Evolutionary conservation across 2,888 invertebrate species (phyloP).

Genomic region (Drosophila mulleri): DNA sequence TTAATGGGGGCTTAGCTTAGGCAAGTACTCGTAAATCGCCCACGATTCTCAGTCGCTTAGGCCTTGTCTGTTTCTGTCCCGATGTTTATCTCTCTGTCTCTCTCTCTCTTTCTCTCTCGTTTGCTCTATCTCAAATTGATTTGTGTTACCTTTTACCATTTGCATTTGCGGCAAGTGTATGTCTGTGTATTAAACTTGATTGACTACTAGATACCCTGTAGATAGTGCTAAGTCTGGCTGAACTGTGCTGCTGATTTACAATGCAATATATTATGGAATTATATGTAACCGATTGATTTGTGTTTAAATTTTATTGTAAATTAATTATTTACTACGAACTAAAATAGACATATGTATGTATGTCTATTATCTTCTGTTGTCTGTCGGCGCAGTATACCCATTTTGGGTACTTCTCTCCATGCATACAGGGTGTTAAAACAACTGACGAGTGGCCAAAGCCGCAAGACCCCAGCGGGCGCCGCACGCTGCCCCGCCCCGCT

Average conservation of each 20-base stretch:
- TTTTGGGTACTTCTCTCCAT: background rate
- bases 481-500: background rate
- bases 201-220: background rate
- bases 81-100: background rate
- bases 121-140: constrained; percentile 56
- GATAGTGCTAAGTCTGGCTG: no score
- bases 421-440: constrained; percentile 6
- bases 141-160: constrained; percentile 51
- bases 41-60: constrained; percentile 45
- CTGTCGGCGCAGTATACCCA: background rate
- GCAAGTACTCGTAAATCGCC: constrained; percentile 58
- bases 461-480: background rate
- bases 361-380: background rate
- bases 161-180: constrained; percentile 17
- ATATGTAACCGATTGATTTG: no score
- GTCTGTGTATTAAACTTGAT: background rate
- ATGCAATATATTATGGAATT: no score
- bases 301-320: no score
- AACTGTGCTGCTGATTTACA: no score
- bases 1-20: constrained; percentile 49
- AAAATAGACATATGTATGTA: background rate
- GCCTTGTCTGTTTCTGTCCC: constrained; percentile 10
- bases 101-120: background rate
- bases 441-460: constrained; percentile 41
- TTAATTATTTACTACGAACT: background rate